Evolutionary conservation across 2,888 invertebrate genomes (phyloP), one percentile per base, ranked within the genome.

Genomic region (Epicampocera succincta): DNA sequence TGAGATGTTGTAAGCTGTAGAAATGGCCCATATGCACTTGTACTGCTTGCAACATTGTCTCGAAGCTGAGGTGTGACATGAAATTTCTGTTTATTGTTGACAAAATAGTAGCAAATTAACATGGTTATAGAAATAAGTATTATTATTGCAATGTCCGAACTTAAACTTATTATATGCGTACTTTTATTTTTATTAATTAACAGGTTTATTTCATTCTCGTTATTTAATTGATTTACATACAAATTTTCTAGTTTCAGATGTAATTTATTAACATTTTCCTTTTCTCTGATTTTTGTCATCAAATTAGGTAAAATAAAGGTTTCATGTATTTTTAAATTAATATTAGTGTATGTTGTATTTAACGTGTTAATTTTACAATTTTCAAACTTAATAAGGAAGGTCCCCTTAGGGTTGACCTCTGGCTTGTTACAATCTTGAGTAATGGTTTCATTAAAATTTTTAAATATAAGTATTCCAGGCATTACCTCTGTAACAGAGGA

Each of bases 251-350:
- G 15, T 15, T 46, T 46, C 15, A 46, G 15, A 3, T 46, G 4
- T 4, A 46, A 15, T 46, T 15, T 46, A 15, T 2, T 46, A 15
- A 46, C 46, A 15, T 46, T 46, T 15, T 46, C 15, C 40, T 5
- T 40, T 40, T 75, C 74, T 48, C 44, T 56, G 15, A 71, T 61
- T 50, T 80, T 71, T 17, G 71, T 80, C 11, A 81, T 61, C 13
- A 80, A 13, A 60, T 80, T 80, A 44, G 66, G 72, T 42, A 81
- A 54, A 46, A 76, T 60, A 58, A 81, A 25, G 48, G 76, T 81
- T 46, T 81, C 77, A 54, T 81, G 17, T 25, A 77, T 61, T 54
- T 48, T 76, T 21, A 65, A 60, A n/a, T 76, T 54, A n/a, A 50
- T 52, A 66, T 77, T 77, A 19, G 38, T 21, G 61, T 63, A 76